Evolutionary conservation across 2,113 vertebrate species (phyloP).

Genomic region (Aegotheles bennettii): DNA sequence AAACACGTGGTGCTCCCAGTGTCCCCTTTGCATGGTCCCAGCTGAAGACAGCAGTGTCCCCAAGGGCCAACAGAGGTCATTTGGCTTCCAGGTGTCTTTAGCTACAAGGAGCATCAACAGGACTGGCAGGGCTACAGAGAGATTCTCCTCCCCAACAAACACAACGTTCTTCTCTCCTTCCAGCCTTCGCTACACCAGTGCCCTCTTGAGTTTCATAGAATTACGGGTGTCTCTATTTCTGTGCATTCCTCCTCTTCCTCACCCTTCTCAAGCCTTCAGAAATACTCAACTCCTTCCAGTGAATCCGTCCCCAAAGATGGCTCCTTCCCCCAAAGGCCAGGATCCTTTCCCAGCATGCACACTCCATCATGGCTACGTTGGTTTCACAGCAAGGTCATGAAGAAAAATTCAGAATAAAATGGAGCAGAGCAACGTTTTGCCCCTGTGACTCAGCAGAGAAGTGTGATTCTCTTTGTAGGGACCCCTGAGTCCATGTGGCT

Average conservation of each 20-base stretch:
- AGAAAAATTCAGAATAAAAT: neutral
- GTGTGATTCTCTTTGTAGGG: rapidly evolving
- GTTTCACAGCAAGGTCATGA: rapidly evolving
- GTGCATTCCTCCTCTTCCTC: no score
- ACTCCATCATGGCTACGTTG: neutral
- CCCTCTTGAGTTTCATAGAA: neutral
- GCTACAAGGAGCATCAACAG: neutral
- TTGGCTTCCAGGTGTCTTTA: neutral
- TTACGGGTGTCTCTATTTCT: no score
- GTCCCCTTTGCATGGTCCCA: neutral
- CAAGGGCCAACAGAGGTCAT: no score
- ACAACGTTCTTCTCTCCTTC: neutral
- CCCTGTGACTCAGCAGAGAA: neutral
- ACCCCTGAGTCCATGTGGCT: rapidly evolving
- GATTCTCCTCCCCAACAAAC: neutral
- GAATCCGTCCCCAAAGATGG: no score
- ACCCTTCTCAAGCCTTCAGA: no score
- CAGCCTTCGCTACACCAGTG: neutral
- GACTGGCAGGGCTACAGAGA: neutral
- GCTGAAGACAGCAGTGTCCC: neutral
- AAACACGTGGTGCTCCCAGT: neutral
- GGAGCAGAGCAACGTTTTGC: neutral
- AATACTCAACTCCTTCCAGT: no score
- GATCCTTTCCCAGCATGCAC: no score
- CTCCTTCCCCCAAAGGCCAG: no score